Evolutionary conservation across 2,113 vertebrate genomes (phyloP), one percentile per base, ranked within the genome.

Genomic region (Heliornis fulica): DNA sequence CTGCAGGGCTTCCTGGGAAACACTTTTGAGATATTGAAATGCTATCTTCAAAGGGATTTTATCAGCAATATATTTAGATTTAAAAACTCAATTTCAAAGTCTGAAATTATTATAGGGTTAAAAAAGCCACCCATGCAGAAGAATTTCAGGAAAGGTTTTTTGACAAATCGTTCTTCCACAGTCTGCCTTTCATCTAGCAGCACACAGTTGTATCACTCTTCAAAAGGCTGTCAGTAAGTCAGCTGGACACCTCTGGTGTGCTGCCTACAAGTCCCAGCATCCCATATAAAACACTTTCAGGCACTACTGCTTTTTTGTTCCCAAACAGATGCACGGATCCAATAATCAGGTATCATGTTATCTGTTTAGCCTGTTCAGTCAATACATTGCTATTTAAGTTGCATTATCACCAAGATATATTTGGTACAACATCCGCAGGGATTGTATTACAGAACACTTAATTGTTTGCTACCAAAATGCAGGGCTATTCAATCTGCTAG

Each of bases 361-460:
- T 77, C 93, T 94, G 40, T 94, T 95, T 85, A 72, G 83, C 61
- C 56, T 51, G 28, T 22, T 26, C 64, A 83, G 74, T 95, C 93
- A 90, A 93, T 95, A 81, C 40, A 16, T 69, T 85, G 74, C 64
- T 89, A 88, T 94, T 92, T 95, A 94, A 85, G 74, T 75, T 92
- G 51, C 70, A 86, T 89, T 94, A 87, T 90, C 76, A 94, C 46
- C 0, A 4, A 83, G 87, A 69, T 95, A 91, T 76, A 92, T 95
- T 92, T 84, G 83, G 89, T 87, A 68, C 63, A 75, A 66, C 56
- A 51, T 94, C 86, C 31, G 7, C 77, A 81, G n/a, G 59, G 77
- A 96, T 92, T 83, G 36, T 43, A 36, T 97, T 96, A 85, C 92
- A 83, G 80, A 90, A 72, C 66, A 81, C 29, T 79, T 72, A 90